Percentiles rank a stretch among this genome's conserved stretches.
Evolutionary conservation across 2,797 vertebrate genomes (phyloP).

Genomic region (Leptodactylus fallax): DNA sequence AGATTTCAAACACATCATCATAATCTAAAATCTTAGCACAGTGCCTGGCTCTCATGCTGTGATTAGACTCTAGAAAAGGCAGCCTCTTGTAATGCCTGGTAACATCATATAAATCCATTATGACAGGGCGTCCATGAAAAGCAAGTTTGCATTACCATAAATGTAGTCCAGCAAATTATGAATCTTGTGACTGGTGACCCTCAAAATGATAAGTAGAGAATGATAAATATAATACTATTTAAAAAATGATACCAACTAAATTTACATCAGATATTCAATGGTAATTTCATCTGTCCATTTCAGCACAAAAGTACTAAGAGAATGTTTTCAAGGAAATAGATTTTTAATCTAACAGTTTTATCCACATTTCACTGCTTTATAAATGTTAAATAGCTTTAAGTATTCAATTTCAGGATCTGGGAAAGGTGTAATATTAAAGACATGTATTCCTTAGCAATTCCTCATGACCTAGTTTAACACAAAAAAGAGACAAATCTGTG

Average conservation of each 20-base stretch:
- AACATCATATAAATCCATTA: constrained; percentile 34
- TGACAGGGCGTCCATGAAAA: constrained; percentile 23
- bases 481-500: constrained; percentile 18
- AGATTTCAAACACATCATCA: constrained; percentile 25
- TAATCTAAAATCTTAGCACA: constrained; percentile 20
- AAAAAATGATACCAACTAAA: constrained; percentile 32
- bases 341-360: constrained; percentile 34
- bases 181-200: constrained; percentile 32
- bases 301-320: constrained; percentile 27
- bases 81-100: constrained; percentile 10
- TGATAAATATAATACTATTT: constrained; percentile 50
- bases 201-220: constrained; percentile 46
- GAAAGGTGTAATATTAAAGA: constrained; percentile 48
- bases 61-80: constrained; percentile 16
- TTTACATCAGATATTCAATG: constrained; percentile 37
- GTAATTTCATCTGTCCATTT: constrained; percentile 31
- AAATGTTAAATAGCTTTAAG: constrained; percentile 51
- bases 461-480: constrained; percentile 47
- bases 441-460: constrained; percentile 27
- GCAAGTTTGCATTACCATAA: constrained; percentile 47
- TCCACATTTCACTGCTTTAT: constrained; percentile 41
- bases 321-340: constrained; percentile 32
- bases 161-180: constrained; percentile 44
- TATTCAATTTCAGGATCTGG: constrained; percentile 37
- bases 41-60: constrained; percentile 8